A percentile compares a stretch with the other conserved stretches of the same genome.
phyloP scores from a whole-genome alignment of 2,113 vertebrate genomes.

The Tragulus kanchil region DNA sequence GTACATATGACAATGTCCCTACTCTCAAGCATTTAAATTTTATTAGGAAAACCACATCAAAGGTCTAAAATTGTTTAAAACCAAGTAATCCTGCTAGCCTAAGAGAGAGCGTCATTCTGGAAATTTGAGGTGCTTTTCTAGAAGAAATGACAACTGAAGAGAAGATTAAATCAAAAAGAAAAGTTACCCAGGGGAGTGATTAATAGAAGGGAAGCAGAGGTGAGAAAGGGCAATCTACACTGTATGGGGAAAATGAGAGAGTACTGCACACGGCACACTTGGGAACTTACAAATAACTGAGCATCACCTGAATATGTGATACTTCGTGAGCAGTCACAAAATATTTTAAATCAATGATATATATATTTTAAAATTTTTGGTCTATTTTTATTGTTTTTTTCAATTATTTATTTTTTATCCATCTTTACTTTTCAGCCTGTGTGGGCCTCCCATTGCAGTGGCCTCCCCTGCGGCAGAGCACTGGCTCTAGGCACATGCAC shows the following conservation, averaged over 20 bases:
- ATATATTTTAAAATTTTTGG: background rate
- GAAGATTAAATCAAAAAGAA: background rate
- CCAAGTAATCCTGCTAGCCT: background rate
- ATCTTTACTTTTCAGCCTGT: too few species aligned
- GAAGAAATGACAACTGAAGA: background rate
- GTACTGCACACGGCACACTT: fast-evolving
- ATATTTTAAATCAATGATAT: background rate
- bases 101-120: background rate
- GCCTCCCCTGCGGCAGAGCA: too few species aligned
- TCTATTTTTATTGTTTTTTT: too few species aligned
- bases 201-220: background rate
- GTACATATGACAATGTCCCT: background rate
- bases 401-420: too few species aligned
- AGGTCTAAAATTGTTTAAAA: background rate
- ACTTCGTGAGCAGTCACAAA: background rate
- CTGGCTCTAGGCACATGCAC: too few species aligned
- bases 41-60: background rate
- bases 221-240: background rate
- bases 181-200: background rate
- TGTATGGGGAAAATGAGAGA: background rate
- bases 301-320: background rate
- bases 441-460: too few species aligned
- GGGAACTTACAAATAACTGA: background rate
- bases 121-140: background rate
- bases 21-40: background rate